Evolutionary conservation across 2,888 invertebrate species (phyloP), one percentile per base, ranked within the genome.

Genomic region (Lasioglossum figueresi): DNA sequence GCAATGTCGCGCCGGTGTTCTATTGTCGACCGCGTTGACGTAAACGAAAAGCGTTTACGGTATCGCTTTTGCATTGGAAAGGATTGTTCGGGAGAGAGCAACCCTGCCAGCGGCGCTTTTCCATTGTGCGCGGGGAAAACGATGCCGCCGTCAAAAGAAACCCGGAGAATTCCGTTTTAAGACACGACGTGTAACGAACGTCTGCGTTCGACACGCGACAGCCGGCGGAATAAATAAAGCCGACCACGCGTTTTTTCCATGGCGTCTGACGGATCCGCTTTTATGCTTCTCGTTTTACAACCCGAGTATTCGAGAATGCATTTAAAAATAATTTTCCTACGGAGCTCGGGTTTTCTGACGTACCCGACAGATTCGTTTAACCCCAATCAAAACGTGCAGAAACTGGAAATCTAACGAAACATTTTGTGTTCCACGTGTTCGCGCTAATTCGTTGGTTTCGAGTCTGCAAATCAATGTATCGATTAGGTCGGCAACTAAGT

Each of bases 181-280:
- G 72, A 48, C 72, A 45, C 45, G 45, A 27, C n/a, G 56, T 27
- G 71, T 43, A 71, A 27, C 43, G 45, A 72, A 31, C 43, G 31
- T 48, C 72, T 45, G 72, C 72, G 27, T 10, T 45, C 72, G 72
- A 72, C 72, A 45, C 72, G 72, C 72, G 59, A 40, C 40, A 40
- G 40, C 37, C 45, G 19, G 4, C 27, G 23, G 43, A 43, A 71
- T 52, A 52, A 74, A 52, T 23, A 34, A 19, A 40, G 37, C 59
- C 27, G 27, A 40, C 37, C 63, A 16, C 31, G 63, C 31, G 63
- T 66, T 66, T 66, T 66, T 34, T 34, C 34, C 34, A 34, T 19
- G 6, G 63, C 34, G 59, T 16, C 59, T 2, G 63, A 31, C 27
- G 31, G 16, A 16, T 63, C 63, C 14, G 63, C 31, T 63, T 63